Base-by-base conservation (phyloP, 2,113 vertebrate genomes). In the Salvelinus sp. region DNA sequence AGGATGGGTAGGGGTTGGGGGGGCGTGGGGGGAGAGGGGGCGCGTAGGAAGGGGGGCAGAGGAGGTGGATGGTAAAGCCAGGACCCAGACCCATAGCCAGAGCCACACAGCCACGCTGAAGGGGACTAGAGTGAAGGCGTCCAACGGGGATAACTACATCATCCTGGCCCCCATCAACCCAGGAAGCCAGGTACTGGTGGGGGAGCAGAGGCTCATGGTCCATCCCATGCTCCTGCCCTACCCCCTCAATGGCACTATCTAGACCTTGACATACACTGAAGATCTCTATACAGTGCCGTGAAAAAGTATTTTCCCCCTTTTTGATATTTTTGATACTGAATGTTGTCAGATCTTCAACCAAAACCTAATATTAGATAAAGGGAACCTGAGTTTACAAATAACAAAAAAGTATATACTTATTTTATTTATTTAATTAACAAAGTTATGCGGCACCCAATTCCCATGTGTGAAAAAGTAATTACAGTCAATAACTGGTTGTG, bases 131-230 rank as follows among this genome's bases (percentile, higher is more conserved):
- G 90, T 93, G 76, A 93, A 94, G 13, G 93, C 96, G 14, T 82
- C 94, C 57, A 84, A 92, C 0, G 96, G 97, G 77, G 95, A 96
- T 87, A 98, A 97, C 91, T 97, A 98, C 88, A 97, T 98, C 89
- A 95, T 98, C 83, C 90, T 98, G 20, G 94, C 96, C 0, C 95
- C 96, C 0, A 76, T 98, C 77, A 94, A 91, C 60, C 86, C 94
- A 0, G 95, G 93, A 80, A 95, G 87, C 81, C 95, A 97, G 95
- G 97, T 97, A 92, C 48, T 83, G 33, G 16, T 13, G 3, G 16
- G 14, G 2, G 10, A 16, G 72, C 9, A 38, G 14, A 30, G 14
- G 44, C 16, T 16, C 6, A 30, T 58, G 57, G 25, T 27, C 22
- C 20, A 73, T 20, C 27, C 28, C 23, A 54, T 9, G 50, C 28